Base-by-base conservation (phyloP, 1,140 invertebrate species). In the Formica selysi region DNA sequence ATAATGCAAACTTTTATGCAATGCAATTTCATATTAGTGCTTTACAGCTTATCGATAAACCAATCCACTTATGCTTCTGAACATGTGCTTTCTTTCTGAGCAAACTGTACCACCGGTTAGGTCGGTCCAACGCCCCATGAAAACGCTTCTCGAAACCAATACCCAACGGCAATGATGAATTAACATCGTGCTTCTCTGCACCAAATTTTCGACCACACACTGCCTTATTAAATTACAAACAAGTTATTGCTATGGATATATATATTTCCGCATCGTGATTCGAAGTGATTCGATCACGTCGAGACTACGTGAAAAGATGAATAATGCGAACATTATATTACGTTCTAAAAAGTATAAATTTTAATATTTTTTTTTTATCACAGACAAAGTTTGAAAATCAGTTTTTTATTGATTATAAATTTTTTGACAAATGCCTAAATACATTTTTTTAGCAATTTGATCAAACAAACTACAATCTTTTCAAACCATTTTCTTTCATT, bases 61-160 rank as follows among this genome's bases (percentile, higher is more conserved):
- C 26, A 70, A 71, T 51, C 29, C 19, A 74, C 36, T 57, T 29
- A 54, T 36, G 54, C 57, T 78, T 26, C 32, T 54, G 61, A 29
- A 29, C 38, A 54, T 29, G 64, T 26, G 36, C 36, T 74, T 73
- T 57, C 38, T 90, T 90, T 88, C 81, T 89, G 38, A 51, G 6
- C 57, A 59, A 87, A 89, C 88, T 90, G 86, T 88, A 90, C 78
- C 83, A 84, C 86, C 84, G 78, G 88, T 89, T 78, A 29, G 51
- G 59, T 89, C 84, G 86, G 79, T 88, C 64, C 70, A 38, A 54
- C n/a, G 86, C 26, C 81, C 32, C 19, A 87, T 88, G 85, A 81
- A 61, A 83, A 71, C 36, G 62, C 62, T 86, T 67, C 64, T 48
- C 70, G 51, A 84, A 71, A 73, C 57, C 57, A 65, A 79, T 76